These are phyloP conservation scores for Lithophane ornitopus DNA, from an alignment of 2,888 invertebrate species.

Conservation along the genomic window DNA sequence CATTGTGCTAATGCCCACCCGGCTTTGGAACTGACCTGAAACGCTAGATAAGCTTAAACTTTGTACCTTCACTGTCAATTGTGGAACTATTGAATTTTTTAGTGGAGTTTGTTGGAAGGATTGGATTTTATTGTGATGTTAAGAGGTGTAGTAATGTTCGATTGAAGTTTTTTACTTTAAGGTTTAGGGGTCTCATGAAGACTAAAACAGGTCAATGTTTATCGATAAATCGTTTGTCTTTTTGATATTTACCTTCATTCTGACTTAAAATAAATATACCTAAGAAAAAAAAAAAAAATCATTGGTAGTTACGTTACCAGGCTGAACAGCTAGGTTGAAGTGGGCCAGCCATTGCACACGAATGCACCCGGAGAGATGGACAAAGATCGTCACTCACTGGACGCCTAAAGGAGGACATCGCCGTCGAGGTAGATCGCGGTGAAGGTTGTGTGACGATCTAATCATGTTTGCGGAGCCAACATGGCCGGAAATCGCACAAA, in stretches of 20 bases:
- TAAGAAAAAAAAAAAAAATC: background rate
- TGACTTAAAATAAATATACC: background rate
- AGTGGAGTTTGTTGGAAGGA: slow-evolving; percentile 29
- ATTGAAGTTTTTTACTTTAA: background rate
- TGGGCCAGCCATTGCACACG: too few relatives aligned
- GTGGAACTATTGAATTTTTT: slow-evolving; percentile 64
- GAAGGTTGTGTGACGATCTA: too few relatives aligned
- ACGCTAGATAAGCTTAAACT: slow-evolving; percentile 81
- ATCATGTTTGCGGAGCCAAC: too few relatives aligned
- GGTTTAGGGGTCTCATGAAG: too few relatives aligned
- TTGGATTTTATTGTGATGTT: slow-evolving; percentile 25
- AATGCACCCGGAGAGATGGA: too few relatives aligned
- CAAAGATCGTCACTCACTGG: too few relatives aligned
- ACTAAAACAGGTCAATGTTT: background rate
- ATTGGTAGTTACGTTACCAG: too few relatives aligned
- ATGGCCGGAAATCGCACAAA: too few relatives aligned
- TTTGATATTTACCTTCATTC: background rate
- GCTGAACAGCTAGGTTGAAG: too few relatives aligned
- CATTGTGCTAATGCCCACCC: slow-evolving; percentile 79
- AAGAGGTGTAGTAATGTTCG: background rate
- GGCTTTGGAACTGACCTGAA: slow-evolving; percentile 80
- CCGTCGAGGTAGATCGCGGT: too few relatives aligned
- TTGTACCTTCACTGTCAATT: slow-evolving; percentile 77
- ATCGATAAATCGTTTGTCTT: background rate
- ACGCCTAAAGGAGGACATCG: too few relatives aligned